phyloP scores from a whole-genome alignment of 2,888 invertebrate genomes.

The Maniola hyperantus region DNA sequence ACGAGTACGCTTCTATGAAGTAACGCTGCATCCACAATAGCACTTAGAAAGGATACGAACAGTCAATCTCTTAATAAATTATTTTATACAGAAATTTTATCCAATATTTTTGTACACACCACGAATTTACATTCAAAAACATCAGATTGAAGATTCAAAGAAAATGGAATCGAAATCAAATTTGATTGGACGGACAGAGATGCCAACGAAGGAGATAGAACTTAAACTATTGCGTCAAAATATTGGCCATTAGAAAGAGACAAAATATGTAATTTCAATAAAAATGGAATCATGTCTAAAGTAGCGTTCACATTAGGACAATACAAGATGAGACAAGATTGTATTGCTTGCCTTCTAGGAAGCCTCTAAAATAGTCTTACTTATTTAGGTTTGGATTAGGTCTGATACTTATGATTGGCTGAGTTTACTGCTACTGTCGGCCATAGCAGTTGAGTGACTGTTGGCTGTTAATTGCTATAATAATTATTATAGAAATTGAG shows the following conservation, averaged over 20 bases:
- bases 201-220: conserved; percentile 54
- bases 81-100: conserved; percentile 67
- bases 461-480: no score
- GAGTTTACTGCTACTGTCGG: neutral
- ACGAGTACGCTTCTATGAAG: neutral
- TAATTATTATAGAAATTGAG: no score
- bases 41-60: conserved; percentile 59
- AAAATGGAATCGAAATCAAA: conserved; percentile 50
- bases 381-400: no score
- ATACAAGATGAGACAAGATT: conserved; percentile 10
- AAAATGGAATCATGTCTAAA: conserved; percentile 38
- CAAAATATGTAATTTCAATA: conserved; percentile 30
- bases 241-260: conserved; percentile 42
- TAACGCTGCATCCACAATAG: neutral
- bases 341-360: neutral
- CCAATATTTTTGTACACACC: conserved; percentile 60
- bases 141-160: conserved; percentile 37
- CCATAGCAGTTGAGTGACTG: no score
- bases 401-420: neutral
- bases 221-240: conserved; percentile 38
- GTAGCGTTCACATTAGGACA: conserved; percentile 1
- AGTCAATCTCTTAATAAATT: conserved; percentile 67
- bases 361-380: no score
- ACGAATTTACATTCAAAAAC: conserved; percentile 59
- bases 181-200: conserved; percentile 76